A percentile compares a stretch with the other conserved stretches of the same genome.
Conservation (phyloP, 2,113 vertebrate species). For the Thalassarche chlororhynchos region DNA sequence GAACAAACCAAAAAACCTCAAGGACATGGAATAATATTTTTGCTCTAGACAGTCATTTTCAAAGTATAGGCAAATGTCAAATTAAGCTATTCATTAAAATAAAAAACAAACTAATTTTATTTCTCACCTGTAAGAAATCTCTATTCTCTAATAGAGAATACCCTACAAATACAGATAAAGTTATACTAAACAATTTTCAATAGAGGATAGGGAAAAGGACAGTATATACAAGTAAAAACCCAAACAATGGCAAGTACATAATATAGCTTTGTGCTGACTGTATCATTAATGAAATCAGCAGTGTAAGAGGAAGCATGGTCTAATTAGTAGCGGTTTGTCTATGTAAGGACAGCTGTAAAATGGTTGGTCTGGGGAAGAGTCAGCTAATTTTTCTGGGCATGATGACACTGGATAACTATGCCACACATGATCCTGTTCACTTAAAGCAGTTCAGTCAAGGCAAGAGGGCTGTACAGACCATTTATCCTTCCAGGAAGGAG, state of each 20-base stretch:
- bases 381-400: neutral
- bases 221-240: neutral
- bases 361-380: neutral
- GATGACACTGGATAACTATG: neutral
- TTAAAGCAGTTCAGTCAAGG: neutral
- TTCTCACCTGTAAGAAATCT: neutral
- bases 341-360: neutral
- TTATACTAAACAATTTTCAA: neutral
- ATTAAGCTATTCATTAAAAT: neutral
- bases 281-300: neutral
- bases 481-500: neutral
- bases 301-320: neutral
- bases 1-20: neutral
- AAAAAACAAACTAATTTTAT: neutral
- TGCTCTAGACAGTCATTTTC: neutral
- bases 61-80: neutral
- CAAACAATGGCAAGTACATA: neutral
- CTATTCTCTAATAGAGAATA: neutral
- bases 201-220: neutral
- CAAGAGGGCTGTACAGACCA: neutral
- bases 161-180: neutral
- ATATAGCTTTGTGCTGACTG: neutral
- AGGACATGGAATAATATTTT: neutral
- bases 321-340: neutral
- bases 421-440: neutral